Evolutionary conservation across 2,113 vertebrate species (phyloP).

Genomic region (Zootoca vivipara): DNA sequence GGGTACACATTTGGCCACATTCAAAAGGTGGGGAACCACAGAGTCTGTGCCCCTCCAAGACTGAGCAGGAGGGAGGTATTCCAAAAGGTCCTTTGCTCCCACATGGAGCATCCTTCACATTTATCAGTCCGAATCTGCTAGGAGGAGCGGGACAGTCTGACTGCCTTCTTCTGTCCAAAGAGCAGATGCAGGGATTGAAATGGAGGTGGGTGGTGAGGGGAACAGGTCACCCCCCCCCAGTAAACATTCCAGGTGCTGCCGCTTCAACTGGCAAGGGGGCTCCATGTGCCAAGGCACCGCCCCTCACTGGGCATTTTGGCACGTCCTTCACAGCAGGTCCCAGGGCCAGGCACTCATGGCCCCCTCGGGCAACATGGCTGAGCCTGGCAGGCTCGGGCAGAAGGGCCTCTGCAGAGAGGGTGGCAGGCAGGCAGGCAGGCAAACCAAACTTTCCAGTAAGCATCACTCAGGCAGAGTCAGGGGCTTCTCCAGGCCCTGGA

Average conservation of each 20-base stretch:
- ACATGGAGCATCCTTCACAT: background rate
- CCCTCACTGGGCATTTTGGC: background rate
- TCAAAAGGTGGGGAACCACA: background rate
- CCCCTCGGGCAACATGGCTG: too few species aligned
- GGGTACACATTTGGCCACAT: background rate
- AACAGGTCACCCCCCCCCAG: background rate
- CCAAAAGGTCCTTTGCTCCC: background rate
- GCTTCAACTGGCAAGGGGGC: background rate
- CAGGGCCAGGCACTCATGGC: background rate
- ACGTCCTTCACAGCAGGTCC: background rate
- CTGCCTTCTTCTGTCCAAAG: background rate
- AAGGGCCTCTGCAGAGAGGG: background rate
- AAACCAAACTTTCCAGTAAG: background rate
- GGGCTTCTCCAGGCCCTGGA: background rate
- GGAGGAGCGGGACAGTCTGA: background rate
- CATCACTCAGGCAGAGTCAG: too few species aligned
- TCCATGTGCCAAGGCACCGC: background rate
- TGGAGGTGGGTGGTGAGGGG: background rate
- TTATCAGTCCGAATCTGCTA: background rate
- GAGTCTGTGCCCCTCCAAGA: background rate
- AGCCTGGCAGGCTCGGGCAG: too few species aligned
- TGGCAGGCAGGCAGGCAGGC: background rate
- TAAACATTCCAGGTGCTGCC: background rate
- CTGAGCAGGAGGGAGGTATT: background rate
- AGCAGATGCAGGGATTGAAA: background rate